Conservation (phyloP, 2,888 invertebrate genomes). For the Agrochola lychnidis region DNA sequence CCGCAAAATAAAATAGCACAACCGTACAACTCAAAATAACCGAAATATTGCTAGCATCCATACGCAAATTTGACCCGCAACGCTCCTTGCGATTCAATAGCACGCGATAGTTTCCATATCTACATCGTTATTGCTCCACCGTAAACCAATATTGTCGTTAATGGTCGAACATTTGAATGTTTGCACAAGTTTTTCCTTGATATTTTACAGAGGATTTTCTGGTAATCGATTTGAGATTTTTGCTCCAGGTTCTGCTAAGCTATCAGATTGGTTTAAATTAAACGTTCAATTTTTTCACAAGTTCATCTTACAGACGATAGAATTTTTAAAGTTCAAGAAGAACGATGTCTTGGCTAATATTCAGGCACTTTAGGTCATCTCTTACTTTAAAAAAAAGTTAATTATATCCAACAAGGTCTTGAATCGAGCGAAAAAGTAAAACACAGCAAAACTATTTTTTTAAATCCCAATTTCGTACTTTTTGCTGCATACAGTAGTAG, state of each 20-base stretch:
- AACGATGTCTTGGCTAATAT: neutral
- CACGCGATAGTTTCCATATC: slow-evolving; percentile 77
- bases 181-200: slow-evolving; percentile 73
- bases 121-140: slow-evolving; percentile 76
- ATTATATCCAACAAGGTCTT: slow-evolving; percentile 6
- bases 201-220: slow-evolving; percentile 63
- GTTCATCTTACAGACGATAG: neutral
- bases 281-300: slow-evolving; percentile 3
- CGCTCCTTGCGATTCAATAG: slow-evolving; percentile 73
- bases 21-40: slow-evolving; percentile 49
- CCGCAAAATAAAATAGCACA: slow-evolving; percentile 41
- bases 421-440: neutral
- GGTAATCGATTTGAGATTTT: slow-evolving; percentile 31
- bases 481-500: neutral
- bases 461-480: neutral
- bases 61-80: slow-evolving; percentile 63
- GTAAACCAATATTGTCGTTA: slow-evolving; percentile 80
- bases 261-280: slow-evolving; percentile 11
- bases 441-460: too few species aligned
- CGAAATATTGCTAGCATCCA: slow-evolving; percentile 65
- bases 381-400: neutral
- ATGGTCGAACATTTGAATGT: slow-evolving; percentile 80
- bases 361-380: neutral
- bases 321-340: neutral
- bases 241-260: neutral